phyloP scores from a whole-genome alignment of 2,113 vertebrate genomes.

The Sigmodon hispidus region DNA sequence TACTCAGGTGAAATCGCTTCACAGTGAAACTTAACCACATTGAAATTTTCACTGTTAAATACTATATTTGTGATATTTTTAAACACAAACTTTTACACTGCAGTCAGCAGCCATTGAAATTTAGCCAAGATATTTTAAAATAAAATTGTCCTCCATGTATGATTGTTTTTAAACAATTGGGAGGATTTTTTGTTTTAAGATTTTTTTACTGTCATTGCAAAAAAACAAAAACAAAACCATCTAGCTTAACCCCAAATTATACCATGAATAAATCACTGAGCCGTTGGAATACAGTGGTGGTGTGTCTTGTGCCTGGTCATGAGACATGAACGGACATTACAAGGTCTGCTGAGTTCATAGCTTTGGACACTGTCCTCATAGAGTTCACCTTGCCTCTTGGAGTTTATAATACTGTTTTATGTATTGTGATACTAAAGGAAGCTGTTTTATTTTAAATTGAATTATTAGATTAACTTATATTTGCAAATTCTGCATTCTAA shows the following conservation, averaged over 20 bases:
- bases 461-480: conserved; percentile 88
- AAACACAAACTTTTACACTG: conserved; percentile 73
- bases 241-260: conserved; percentile 71
- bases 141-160: conserved; percentile 82
- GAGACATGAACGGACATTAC: conserved; percentile 80
- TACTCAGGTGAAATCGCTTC: conserved; percentile 86
- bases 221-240: conserved; percentile 69
- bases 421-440: conserved; percentile 87
- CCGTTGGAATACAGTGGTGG: conserved; percentile 79
- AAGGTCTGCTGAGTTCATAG: conserved; percentile 82
- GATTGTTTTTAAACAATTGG: conserved; percentile 81
- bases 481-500: conserved; percentile 89
- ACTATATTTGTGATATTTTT: conserved; percentile 79
- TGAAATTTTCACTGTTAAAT: conserved; percentile 77
- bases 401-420: conserved; percentile 84
- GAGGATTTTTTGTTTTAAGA: conserved; percentile 81
- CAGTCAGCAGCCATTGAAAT: conserved; percentile 73
- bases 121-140: conserved; percentile 83
- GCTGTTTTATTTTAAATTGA: conserved; percentile 86
- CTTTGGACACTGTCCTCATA: conserved; percentile 80
- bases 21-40: conserved; percentile 84
- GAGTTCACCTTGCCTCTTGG: conserved; percentile 82
- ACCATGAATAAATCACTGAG: conserved; percentile 84
- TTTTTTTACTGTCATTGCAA: conserved; percentile 85
- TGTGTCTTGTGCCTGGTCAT: conserved; percentile 77